These are phyloP conservation scores for Ceratosolen solmsi DNA, from an alignment of 1,140 invertebrate species.

Conservation along the genomic window DNA sequence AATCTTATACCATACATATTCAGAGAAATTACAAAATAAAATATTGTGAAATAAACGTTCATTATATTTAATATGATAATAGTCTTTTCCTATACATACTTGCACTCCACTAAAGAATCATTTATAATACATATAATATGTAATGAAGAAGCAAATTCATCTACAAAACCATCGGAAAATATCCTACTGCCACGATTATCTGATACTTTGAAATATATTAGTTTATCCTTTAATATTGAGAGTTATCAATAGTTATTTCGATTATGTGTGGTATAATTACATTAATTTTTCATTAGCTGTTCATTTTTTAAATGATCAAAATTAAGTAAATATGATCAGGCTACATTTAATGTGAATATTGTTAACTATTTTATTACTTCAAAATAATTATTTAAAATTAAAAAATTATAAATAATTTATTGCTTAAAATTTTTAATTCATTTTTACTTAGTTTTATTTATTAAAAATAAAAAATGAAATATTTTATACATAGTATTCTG, in stretches of 20 bases:
- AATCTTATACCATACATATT: too few relatives aligned
- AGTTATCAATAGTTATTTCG: background rate
- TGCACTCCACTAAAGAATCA: background rate
- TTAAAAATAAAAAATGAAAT: too few relatives aligned
- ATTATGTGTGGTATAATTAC: background rate
- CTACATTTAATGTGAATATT: background rate
- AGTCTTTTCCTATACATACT: background rate
- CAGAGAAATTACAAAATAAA: too few relatives aligned
- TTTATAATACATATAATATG: background rate
- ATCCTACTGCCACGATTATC: background rate
- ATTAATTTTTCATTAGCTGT: background rate
- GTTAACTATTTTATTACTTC: too few relatives aligned
- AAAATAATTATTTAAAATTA: too few relatives aligned
- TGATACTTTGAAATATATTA: constrained; percentile 1
- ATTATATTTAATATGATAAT: background rate
- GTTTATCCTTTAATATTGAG: background rate
- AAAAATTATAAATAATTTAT: too few relatives aligned
- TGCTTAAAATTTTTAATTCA: too few relatives aligned
- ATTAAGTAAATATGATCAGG: background rate
- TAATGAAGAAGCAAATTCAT: background rate
- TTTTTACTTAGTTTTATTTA: too few relatives aligned
- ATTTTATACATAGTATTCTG: too few relatives aligned
- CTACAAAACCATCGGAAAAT: background rate
- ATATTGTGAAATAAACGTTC: too few relatives aligned
- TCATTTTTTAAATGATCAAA: background rate